phyloP scores from a whole-genome alignment of 2,888 invertebrate genomes.

The Prosapia bicincta region DNA sequence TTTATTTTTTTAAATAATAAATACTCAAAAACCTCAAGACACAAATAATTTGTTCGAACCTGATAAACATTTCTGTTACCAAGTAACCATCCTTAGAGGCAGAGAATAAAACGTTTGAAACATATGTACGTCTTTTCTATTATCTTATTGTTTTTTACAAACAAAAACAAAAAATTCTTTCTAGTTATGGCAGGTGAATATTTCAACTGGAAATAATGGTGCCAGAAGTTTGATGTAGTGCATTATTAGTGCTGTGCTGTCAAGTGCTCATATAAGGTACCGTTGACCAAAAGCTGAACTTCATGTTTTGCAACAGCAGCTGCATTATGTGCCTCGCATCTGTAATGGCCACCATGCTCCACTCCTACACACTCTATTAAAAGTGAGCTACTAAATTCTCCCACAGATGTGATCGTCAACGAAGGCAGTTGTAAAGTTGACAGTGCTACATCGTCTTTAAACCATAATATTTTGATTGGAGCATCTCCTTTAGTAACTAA shows the following conservation, averaged over 20 bases:
- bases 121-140: too few relatives aligned
- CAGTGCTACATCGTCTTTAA: constrained; percentile 53
- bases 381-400: constrained; percentile 47
- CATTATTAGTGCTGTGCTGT: neutral
- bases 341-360: constrained; percentile 65
- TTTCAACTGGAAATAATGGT: neutral
- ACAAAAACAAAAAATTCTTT: too few relatives aligned
- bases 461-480: constrained; percentile 55
- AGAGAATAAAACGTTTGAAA: too few relatives aligned
- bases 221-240: neutral
- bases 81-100: too few relatives aligned
- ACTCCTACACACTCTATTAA: constrained; percentile 68
- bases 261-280: constrained; percentile 48
- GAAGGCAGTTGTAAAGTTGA: constrained; percentile 27
- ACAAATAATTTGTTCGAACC: too few relatives aligned
- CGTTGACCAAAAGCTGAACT: constrained; percentile 65
- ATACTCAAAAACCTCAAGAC: too few relatives aligned
- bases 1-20: too few relatives aligned
- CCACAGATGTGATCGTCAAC: constrained; percentile 28
- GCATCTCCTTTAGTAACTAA: constrained; percentile 53
- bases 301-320: constrained; percentile 66
- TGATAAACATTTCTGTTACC: too few relatives aligned
- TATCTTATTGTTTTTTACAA: too few relatives aligned
- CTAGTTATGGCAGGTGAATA: neutral
- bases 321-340: constrained; percentile 67